Percentiles rank a stretch among this genome's conserved stretches.
These are phyloP conservation scores for Oreochromis mossambicus DNA, from an alignment of 2,797 vertebrate species.

Conservation along the genomic window DNA sequence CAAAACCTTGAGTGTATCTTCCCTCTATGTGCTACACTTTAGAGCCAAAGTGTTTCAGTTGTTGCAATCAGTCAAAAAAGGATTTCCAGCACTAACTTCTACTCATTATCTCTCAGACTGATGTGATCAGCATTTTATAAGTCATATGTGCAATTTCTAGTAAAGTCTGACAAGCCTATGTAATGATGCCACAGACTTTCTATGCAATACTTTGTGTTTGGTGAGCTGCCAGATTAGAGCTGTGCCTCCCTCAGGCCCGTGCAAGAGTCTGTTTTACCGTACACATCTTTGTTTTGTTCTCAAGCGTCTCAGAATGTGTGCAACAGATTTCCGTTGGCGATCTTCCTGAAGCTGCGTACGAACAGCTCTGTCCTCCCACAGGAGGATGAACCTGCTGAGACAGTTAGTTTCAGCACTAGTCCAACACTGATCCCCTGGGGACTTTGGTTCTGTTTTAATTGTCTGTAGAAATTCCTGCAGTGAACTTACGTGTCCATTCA, in stretches of 20 bases:
- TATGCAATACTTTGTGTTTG: not conserved
- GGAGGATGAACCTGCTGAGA: slow-evolving; percentile 8
- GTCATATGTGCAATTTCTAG: not conserved
- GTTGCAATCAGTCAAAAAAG: not conserved
- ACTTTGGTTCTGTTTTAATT: slow-evolving; percentile 22
- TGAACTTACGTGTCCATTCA: not conserved
- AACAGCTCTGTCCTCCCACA: not conserved
- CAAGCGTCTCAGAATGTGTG: not conserved
- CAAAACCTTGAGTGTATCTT: rapidly evolving
- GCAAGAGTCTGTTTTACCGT: not conserved
- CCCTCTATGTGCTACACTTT: not conserved
- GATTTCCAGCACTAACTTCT: not conserved
- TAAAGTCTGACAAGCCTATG: not conserved
- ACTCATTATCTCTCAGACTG: not conserved
- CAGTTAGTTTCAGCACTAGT: not conserved
- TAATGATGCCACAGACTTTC: not conserved
- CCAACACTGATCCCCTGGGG: not conserved
- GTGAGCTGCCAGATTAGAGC: not conserved
- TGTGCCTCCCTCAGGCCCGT: no score
- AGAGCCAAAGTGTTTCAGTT: not conserved
- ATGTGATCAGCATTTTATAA: not conserved
- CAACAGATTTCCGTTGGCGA: not conserved
- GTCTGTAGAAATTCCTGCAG: slow-evolving; percentile 5
- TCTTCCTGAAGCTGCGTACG: not conserved
- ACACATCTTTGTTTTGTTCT: not conserved